Percentiles rank a stretch among this genome's conserved stretches.
phyloP scores from a whole-genome alignment of 2,113 vertebrate genomes.

The Podocnemis expansa region DNA sequence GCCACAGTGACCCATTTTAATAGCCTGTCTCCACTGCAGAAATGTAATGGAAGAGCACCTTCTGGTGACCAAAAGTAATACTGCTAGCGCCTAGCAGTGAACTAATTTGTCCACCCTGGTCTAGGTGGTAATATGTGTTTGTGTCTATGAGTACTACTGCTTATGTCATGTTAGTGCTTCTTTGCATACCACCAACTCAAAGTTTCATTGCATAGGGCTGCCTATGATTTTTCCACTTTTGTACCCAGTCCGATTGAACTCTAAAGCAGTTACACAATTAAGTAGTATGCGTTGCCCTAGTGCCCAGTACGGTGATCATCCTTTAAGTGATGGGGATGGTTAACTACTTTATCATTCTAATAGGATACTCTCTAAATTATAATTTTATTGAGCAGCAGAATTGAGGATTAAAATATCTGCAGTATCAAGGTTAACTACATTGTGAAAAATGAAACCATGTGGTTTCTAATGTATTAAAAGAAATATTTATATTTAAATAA shows the following conservation, averaged over 20 bases:
- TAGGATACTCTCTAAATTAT: constrained; percentile 58
- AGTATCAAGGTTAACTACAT: constrained; percentile 46
- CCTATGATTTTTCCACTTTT: neutral
- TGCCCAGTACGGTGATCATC: constrained; percentile 47
- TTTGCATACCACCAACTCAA: neutral
- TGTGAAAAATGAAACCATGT: constrained; percentile 61
- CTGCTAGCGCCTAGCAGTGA: no score
- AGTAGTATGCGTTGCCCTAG: neutral
- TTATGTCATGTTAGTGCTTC: neutral
- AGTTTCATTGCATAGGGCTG: neutral
- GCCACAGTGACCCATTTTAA: no score
- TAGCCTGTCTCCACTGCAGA: no score
- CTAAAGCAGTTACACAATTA: constrained; percentile 53
- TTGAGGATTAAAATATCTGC: constrained; percentile 62
- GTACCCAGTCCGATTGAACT: constrained; percentile 39
- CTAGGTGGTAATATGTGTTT: neutral
- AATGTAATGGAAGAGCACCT: no score
- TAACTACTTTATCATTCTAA: constrained; percentile 71
- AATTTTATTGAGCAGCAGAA: constrained; percentile 69
- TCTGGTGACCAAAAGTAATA: no score
- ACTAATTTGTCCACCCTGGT: no score
- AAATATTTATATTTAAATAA: constrained; percentile 67
- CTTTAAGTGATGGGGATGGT: constrained; percentile 72
- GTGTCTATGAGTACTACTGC: neutral
- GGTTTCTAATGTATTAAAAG: constrained; percentile 52